phyloP scores from a whole-genome alignment of 1,140 invertebrate species.

The Medauroidea extradentata region DNA sequence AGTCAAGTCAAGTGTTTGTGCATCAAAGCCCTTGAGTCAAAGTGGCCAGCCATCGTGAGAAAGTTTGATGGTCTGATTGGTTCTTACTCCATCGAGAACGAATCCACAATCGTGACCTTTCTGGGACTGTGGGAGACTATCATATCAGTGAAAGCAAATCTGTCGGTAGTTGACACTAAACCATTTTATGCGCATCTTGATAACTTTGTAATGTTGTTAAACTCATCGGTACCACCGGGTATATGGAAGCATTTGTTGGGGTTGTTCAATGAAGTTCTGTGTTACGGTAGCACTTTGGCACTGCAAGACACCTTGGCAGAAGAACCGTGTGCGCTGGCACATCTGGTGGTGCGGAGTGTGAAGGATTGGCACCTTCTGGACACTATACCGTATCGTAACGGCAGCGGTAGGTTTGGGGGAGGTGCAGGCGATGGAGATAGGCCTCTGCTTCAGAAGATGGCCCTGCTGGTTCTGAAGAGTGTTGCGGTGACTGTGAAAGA shows the following conservation, averaged over 20 bases:
- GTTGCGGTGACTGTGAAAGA: conserved; percentile 87
- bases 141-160: conserved; percentile 86
- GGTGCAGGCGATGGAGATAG: conserved; percentile 51
- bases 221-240: conserved; percentile 64
- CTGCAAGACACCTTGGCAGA: conserved; percentile 80
- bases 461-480: conserved; percentile 78
- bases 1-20: conserved; percentile 74
- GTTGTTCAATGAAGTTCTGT: conserved; percentile 82
- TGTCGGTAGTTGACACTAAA: conserved; percentile 82
- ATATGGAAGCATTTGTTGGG: conserved; percentile 80
- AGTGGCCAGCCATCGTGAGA: conserved; percentile 71
- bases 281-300: conserved; percentile 83
- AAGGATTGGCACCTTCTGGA: conserved; percentile 77
- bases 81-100: conserved; percentile 44
- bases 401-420: conserved; percentile 50
- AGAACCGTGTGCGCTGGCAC: conserved; percentile 79
- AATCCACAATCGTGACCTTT: conserved; percentile 66
- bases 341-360: conserved; percentile 76
- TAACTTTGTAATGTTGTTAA: conserved; percentile 68
- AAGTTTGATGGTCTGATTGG: conserved; percentile 50
- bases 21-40: conserved; percentile 75
- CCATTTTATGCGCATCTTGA: conserved; percentile 82
- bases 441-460: conserved; percentile 76
- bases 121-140: conserved; percentile 82
- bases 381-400: conserved; percentile 54